Percentiles rank a stretch among this genome's conserved stretches.
These are phyloP conservation scores for Limonius californicus DNA, from an alignment of 1,140 invertebrate species.

Conservation along the genomic window DNA sequence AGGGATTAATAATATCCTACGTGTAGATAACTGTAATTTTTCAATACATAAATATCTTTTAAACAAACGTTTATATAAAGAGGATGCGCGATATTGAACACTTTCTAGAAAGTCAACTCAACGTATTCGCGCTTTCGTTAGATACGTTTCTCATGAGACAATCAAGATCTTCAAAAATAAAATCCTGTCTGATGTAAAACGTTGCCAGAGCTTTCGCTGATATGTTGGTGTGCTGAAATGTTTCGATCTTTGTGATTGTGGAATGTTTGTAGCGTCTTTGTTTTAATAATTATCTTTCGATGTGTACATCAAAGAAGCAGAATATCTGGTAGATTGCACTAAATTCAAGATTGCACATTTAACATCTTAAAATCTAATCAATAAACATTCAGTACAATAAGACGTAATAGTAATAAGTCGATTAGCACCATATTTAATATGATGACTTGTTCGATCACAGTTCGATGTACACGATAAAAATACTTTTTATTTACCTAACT, in stretches of 20 bases:
- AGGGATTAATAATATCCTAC: no score
- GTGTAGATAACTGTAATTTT: no score
- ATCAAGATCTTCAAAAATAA: constrained; percentile 14
- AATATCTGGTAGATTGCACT: constrained; percentile 17
- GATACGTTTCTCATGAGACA: constrained; percentile 6
- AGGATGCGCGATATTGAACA: no score
- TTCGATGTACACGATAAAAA: constrained; percentile 23
- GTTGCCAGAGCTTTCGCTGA: constrained; percentile 9
- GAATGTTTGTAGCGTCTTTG: neutral
- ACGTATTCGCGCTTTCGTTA: neutral
- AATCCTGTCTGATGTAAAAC: constrained; percentile 9
- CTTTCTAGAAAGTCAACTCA: neutral
- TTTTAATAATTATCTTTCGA: neutral
- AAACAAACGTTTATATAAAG: no score
- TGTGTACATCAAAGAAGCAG: constrained; percentile 3
- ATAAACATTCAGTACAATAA: constrained; percentile 24
- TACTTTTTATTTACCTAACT: constrained; percentile 14
- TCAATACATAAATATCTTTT: no score
- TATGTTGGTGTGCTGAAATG: constrained; percentile 10
- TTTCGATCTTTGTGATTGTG: neutral
- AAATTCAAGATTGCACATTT: constrained; percentile 18
- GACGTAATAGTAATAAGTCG: constrained; percentile 5
- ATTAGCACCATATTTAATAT: constrained; percentile 42
- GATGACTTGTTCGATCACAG: constrained; percentile 42
- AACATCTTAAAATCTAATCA: constrained; percentile 15